Percentiles rank a stretch among this genome's conserved stretches.
phyloP scores from a whole-genome alignment of 2,797 vertebrate species.

The Poeciliopsis paucimaculata region DNA sequence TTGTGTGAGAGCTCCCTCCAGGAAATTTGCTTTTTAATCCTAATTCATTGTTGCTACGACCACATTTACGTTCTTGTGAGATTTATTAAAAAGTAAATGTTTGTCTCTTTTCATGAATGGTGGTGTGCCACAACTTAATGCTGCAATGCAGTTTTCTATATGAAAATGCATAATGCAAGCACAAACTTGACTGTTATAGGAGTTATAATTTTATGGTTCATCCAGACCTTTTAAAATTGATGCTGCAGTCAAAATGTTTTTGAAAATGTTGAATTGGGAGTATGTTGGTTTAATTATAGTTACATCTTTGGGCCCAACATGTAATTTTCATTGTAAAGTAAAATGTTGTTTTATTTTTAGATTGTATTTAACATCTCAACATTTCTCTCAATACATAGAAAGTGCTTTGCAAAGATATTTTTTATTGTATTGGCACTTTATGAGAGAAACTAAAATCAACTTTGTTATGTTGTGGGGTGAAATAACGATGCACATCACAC shows the following conservation, averaged over 20 bases:
- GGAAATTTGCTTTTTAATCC: conserved; percentile 16
- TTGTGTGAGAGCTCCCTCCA: background rate
- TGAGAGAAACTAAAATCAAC: background rate
- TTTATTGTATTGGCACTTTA: background rate
- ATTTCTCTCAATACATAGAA: background rate
- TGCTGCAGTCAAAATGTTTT: conserved; percentile 1
- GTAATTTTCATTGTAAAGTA: background rate
- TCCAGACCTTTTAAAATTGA: background rate
- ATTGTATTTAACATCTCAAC: background rate
- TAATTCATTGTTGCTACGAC: background rate
- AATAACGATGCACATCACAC: background rate
- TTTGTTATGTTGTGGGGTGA: background rate
- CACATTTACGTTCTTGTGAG: background rate
- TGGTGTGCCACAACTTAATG: background rate
- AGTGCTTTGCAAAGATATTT: background rate
- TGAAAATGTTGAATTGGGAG: background rate
- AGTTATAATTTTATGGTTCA: background rate
- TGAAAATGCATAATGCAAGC: background rate
- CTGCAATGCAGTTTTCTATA: background rate
- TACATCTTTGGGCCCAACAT: background rate
- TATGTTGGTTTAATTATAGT: background rate
- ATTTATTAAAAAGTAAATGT: background rate
- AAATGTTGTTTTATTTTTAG: background rate
- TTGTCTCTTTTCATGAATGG: background rate
- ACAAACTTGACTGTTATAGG: background rate